Base-by-base conservation (phyloP, 1,140 invertebrate genomes). In the Nasonia giraulti region DNA sequence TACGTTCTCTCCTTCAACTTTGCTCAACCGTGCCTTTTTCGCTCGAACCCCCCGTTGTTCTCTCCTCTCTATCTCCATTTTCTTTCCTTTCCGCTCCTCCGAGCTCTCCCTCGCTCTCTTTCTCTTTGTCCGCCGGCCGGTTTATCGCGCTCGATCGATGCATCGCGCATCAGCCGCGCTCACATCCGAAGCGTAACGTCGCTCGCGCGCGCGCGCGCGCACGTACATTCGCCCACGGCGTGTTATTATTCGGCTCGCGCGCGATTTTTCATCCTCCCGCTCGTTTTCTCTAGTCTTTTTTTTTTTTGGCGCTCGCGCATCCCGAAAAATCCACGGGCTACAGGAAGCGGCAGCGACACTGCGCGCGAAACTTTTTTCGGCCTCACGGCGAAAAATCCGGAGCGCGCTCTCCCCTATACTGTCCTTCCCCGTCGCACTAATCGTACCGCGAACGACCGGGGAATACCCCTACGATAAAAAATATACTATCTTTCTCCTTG, bases 381-480 rank as follows among this genome's bases (percentile, higher is more conserved):
- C 37, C 23, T 69, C 14, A 4, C 8, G 50, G 14, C 12, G 50
- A 83, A 83, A 33, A 44, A 83, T 40, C 11, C 20, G 31, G 33
- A 50, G 40, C 8, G 8, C n/a, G 17, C 27, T 78, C 69, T 55
- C 27, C 27, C 20, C 33, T 27, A 27, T 27, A 27, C 55, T 27
- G 55, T 55, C 27, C 20, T 74, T 50, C 69, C n/a, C 6, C 40
- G 31, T 20, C 10, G 55, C 50, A 6, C 14, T 47, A 50, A 71
- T 68, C 37, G 55, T 47, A 31, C 20, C 17, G 27, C 27, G 68
- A 80, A 76, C 33, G 55, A 75, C 73, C 31, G 23, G 47, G 50
- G 14, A 85, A 62, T 81, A 55, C 31, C 62, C 37, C 27, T 37
- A 62, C 40, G 40, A 78, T 85, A 78, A 84, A 85, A 85, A 85